These are phyloP conservation scores for Zophobas morio DNA, from an alignment of 1,140 invertebrate genomes.

Conservation along the genomic window DNA sequence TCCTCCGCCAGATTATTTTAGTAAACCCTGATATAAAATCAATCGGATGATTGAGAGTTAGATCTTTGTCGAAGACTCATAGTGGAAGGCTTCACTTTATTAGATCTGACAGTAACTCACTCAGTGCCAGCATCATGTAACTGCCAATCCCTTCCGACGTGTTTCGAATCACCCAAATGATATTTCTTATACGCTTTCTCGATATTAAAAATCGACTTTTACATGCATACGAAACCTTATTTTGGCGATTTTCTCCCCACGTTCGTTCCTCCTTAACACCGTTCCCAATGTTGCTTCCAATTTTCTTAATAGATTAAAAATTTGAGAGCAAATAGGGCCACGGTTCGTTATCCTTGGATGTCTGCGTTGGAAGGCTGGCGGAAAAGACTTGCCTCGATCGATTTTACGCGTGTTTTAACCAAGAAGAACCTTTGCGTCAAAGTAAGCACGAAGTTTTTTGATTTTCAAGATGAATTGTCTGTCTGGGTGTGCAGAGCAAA, in stretches of 20 bases:
- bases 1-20: neutral
- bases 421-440: neutral
- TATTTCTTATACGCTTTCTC: slow-evolving; percentile 2
- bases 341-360: slow-evolving; percentile 3
- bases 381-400: neutral
- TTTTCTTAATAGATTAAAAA: slow-evolving; percentile 28
- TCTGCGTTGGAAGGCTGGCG: neutral
- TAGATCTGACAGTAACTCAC: slow-evolving; percentile 55
- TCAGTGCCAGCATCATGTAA: slow-evolving; percentile 43
- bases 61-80: slow-evolving; percentile 42
- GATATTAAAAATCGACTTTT: slow-evolving; percentile 7
- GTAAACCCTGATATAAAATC: slow-evolving; percentile 2
- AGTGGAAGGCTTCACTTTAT: slow-evolving; percentile 57
- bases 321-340: neutral
- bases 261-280: neutral
- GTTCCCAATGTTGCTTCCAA: slow-evolving; percentile 5
- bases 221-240: neutral
- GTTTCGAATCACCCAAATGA: slow-evolving; percentile 29
- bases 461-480: neutral
- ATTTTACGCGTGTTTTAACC: neutral
- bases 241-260: neutral
- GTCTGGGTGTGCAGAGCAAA: too few relatives aligned
- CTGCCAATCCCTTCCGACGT: slow-evolving; percentile 46
- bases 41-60: slow-evolving; percentile 37
- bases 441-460: neutral